Conservation (phyloP, 2,113 vertebrate genomes). For the Carassius gibelio region DNA sequence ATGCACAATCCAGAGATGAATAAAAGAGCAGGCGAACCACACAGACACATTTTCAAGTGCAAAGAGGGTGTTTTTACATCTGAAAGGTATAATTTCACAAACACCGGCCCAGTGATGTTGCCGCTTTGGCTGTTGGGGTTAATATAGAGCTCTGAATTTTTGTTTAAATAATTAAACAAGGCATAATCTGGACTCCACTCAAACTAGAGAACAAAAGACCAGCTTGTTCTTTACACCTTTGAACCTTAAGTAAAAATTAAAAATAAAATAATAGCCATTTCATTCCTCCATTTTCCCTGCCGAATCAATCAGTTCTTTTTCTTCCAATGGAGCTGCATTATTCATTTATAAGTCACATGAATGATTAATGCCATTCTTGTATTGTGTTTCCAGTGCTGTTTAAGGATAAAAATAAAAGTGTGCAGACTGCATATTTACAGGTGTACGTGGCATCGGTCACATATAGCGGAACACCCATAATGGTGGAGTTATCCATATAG, state of each 20-base stretch:
- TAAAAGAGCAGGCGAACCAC: neutral
- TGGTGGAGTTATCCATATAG: neutral
- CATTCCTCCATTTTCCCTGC: neutral
- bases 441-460: neutral
- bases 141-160: neutral
- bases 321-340: slow-evolving; percentile 23
- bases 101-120: slow-evolving; percentile 8
- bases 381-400: slow-evolving; percentile 38
- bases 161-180: neutral
- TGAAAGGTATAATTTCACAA: slow-evolving; percentile 20
- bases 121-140: neutral
- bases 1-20: neutral
- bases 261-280: slow-evolving; percentile 5
- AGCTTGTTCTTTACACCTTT: neutral
- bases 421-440: slow-evolving; percentile 47
- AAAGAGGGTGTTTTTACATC: slow-evolving; percentile 11
- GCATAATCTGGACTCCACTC: neutral
- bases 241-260: neutral
- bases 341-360: slow-evolving; percentile 47
- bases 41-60: slow-evolving; percentile 6
- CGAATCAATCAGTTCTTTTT: slow-evolving; percentile 26
- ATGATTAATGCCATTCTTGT: slow-evolving; percentile 54
- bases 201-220: neutral
- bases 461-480: slow-evolving; percentile 50
- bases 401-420: slow-evolving; percentile 47